Percentiles rank a stretch among this genome's conserved stretches.
phyloP scores from a whole-genome alignment of 2,888 invertebrate genomes.

The Polymixis lichenea region DNA sequence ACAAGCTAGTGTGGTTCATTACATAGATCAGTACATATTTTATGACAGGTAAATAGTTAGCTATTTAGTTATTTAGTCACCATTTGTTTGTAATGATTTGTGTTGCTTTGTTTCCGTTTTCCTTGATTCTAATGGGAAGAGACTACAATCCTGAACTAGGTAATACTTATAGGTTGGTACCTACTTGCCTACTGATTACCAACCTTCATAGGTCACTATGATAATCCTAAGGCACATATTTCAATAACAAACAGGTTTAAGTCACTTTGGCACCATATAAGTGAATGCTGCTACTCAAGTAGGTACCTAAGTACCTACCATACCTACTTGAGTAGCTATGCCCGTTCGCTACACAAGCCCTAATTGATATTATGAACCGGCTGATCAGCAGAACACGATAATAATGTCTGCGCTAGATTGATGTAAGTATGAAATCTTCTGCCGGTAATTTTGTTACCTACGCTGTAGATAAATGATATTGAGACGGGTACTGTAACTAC shows the following conservation, averaged over 20 bases:
- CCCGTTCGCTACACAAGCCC: slow-evolving; percentile 34
- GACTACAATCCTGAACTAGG: slow-evolving; percentile 1
- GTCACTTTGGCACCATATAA: slow-evolving; percentile 68
- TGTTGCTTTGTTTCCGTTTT: slow-evolving; percentile 44
- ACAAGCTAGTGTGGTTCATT: neutral
- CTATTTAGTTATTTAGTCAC: slow-evolving; percentile 31
- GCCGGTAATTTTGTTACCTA: neutral
- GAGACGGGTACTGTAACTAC: neutral
- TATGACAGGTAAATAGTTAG: slow-evolving; percentile 1
- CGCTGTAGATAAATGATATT: neutral
- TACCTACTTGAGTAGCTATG: slow-evolving; percentile 24
- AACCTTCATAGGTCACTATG: slow-evolving; percentile 24
- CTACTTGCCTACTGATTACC: neutral
- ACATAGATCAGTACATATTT: neutral
- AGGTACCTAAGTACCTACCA: too few relatives aligned
- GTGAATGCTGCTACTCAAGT: slow-evolving; percentile 58
- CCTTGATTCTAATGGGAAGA: slow-evolving; percentile 35
- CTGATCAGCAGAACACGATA: slow-evolving; percentile 33
- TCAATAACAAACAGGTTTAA: slow-evolving; percentile 66
- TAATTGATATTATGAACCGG: slow-evolving; percentile 54
- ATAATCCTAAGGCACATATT: slow-evolving; percentile 49
- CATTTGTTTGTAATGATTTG: slow-evolving; percentile 37
- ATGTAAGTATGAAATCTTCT: slow-evolving; percentile 23
- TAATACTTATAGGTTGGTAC: neutral
- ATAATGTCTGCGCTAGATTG: neutral